phyloP scores from a whole-genome alignment of 2,113 vertebrate species.

The Dromiciops gliroides region DNA sequence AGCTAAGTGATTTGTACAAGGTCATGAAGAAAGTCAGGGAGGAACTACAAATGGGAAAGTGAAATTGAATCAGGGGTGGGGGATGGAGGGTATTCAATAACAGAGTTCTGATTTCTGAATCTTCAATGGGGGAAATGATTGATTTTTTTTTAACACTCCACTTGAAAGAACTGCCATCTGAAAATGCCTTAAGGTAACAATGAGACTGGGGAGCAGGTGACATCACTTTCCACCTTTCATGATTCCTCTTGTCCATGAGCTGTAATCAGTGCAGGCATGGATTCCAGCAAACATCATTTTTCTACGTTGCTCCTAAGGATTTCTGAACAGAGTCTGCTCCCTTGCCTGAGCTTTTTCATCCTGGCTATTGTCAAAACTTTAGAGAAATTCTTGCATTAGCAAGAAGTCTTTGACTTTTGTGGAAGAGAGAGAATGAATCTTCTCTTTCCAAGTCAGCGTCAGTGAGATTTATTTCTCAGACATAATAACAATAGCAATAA shows the following conservation, averaged over 20 bases:
- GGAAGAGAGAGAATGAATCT: not conserved
- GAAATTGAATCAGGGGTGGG: not conserved
- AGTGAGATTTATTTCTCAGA: constrained; percentile 40
- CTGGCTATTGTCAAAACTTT: constrained; percentile 9
- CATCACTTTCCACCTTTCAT: not conserved
- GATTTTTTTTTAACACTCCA: constrained; percentile 9
- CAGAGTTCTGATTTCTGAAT: not conserved
- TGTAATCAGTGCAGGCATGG: not conserved
- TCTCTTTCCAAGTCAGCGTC: constrained; percentile 44
- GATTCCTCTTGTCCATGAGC: not conserved
- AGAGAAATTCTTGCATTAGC: constrained; percentile 26
- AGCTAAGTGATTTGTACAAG: not conserved
- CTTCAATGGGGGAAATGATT: not conserved
- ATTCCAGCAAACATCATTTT: not conserved
- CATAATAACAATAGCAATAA: constrained; percentile 57
- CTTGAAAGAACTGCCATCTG: constrained; percentile 8
- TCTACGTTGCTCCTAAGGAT: not conserved
- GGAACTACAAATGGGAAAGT: not conserved
- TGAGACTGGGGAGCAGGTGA: not conserved
- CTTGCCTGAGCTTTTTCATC: not conserved
- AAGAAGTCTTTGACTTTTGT: constrained; percentile 37
- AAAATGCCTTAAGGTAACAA: constrained; percentile 22
- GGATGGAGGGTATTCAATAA: not conserved
- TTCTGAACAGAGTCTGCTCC: not conserved
- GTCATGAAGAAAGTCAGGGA: constrained; percentile 25